Evolutionary conservation across 2,113 vertebrate species (phyloP), one percentile per base, ranked within the genome.

Genomic region (Opisthocomus hoazin): DNA sequence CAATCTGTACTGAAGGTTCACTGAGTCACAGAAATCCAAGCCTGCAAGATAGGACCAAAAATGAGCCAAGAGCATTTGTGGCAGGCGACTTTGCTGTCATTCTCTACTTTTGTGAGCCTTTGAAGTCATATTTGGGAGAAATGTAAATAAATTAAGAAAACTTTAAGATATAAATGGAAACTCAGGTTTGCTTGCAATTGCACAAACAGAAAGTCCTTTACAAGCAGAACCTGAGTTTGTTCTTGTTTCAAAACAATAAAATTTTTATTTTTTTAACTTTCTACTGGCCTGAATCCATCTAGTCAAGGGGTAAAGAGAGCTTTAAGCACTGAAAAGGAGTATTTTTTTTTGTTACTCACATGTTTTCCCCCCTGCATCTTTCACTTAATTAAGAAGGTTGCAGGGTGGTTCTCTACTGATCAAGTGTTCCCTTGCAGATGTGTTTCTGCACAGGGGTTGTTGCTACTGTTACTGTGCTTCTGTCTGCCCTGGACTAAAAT

Each of bases 201-300:
- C 18, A 83, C 4, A 71, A 65, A 84, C 4, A 71, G 18, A 87
- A 88, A 24, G 19, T 18, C 2, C 37, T 37, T 43, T 46, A 54
- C 10, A 83, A 68, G 17, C n/a, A 73, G 19, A 66, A 54, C 5
- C 2, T 5, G n/a, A 46, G 6, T 11, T n/a, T n/a, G n/a, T n/a
- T n/a, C n/a, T n/a, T n/a, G n/a, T n/a, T 83, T 80, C 51, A 34
- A 53, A 83, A 76, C 10, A 64, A 32, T 39, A 48, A 43, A 12
- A 36, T 6, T 8, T 27, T 1, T 0, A 4, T 5, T 65, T 45
- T 65, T 93, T 32, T 27, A 27, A 46, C 3, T 19, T 0, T 36
- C 7, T 92, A 8, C 10, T 54, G 26, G 5, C 15, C 50, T 91
- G 18, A 81, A 56, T 34, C 19, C 56, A 9, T 45, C 15, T 64